These are phyloP conservation scores for Catonia carolina DNA, from an alignment of 2,888 invertebrate genomes.

Conservation along the genomic window DNA sequence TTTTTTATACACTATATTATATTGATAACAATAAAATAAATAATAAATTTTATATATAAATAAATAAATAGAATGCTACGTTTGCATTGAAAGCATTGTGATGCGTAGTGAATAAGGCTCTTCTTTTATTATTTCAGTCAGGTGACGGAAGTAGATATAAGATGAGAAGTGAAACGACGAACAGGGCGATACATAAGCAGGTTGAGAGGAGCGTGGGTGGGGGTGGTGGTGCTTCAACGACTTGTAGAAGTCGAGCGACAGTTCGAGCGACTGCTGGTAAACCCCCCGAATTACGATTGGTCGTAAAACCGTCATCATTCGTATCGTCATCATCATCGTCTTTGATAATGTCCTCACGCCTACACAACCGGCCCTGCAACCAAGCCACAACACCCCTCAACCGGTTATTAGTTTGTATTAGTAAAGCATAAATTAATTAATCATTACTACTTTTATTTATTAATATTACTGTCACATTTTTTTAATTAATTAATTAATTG, in stretches of 20 bases:
- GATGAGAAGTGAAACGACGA: constrained; percentile 13
- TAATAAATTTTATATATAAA: not conserved
- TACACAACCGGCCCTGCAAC: constrained; percentile 54
- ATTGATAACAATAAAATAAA: not conserved
- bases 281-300: constrained; percentile 36
- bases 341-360: constrained; percentile 50
- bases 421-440: constrained; percentile 8
- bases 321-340: constrained; percentile 36
- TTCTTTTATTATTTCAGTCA: not conserved
- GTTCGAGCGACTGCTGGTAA: constrained; percentile 24
- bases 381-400: constrained; percentile 44
- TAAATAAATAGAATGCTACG: not conserved
- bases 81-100: not conserved
- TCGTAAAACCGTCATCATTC: too few species aligned
- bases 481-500: too few species aligned
- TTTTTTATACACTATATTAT: not conserved
- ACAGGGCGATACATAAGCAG: constrained; percentile 10
- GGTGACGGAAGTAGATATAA: constrained; percentile 24
- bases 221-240: constrained; percentile 40
- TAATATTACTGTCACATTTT: too few species aligned
- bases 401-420: constrained; percentile 3
- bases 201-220: constrained; percentile 25
- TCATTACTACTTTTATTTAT: too few species aligned
- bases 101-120: not conserved
- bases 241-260: constrained; percentile 39